These are phyloP conservation scores for Danio choprae DNA, from an alignment of 2,797 vertebrate species.

Conservation along the genomic window DNA sequence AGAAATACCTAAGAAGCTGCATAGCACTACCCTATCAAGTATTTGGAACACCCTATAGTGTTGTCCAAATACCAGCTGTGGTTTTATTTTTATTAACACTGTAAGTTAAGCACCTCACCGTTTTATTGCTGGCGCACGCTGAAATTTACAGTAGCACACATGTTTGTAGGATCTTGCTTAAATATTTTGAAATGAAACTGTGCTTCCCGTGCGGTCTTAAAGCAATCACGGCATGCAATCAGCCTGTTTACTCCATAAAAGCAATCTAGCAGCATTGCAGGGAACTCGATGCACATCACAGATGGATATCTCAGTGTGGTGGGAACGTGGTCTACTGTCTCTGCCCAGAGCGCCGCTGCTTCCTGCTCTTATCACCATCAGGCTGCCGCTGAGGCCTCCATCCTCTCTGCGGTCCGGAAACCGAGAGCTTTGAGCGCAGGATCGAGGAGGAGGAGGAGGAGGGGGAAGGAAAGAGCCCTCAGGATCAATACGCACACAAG, in stretches of 20 bases:
- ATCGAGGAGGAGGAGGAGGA: constrained; percentile 23
- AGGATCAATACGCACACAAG: constrained; percentile 47
- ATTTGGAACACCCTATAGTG: no score
- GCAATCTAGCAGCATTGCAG: constrained; percentile 4
- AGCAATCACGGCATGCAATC: background rate
- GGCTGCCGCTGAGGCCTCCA: constrained; percentile 16
- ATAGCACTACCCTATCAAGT: no score
- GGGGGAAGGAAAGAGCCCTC: constrained; percentile 31
- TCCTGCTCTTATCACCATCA: constrained; percentile 49
- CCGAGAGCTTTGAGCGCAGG: constrained; percentile 18
- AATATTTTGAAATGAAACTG: background rate
- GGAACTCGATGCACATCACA: constrained; percentile 23
- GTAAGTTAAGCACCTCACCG: no score
- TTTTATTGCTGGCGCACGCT: no score
- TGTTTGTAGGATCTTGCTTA: background rate
- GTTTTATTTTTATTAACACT: no score
- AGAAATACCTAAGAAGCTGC: no score
- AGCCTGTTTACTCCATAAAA: constrained; percentile 1
- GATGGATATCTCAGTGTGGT: constrained; percentile 43
- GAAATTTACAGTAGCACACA: background rate
- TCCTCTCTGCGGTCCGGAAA: constrained; percentile 42
- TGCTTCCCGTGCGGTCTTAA: background rate
- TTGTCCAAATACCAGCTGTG: no score
- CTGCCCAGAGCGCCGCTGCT: constrained; percentile 36
- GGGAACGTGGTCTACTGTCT: constrained; percentile 23